Percentiles rank a stretch among this genome's conserved stretches.
Evolutionary conservation across 2,797 vertebrate genomes (phyloP).

Genomic region (Erpetoichthys calabaricus): DNA sequence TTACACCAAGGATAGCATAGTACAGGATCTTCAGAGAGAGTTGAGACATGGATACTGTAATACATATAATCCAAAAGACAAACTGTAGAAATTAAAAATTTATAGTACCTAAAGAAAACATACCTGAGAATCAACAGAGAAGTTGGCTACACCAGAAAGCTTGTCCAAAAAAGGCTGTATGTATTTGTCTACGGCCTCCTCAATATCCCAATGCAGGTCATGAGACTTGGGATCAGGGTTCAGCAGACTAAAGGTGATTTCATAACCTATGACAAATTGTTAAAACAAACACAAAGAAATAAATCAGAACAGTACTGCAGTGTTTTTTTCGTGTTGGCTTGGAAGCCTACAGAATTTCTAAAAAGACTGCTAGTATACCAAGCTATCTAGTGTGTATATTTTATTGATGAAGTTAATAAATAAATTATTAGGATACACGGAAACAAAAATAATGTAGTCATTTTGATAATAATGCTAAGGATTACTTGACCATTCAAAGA

Average conservation of each 20-base stretch:
- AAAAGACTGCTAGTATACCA: no score
- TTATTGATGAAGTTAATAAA: no score
- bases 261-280: conserved; percentile 56
- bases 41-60: neutral
- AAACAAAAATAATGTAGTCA: no score
- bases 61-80: neutral
- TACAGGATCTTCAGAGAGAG: conserved; percentile 63
- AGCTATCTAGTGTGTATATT: no score
- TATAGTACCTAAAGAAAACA: neutral
- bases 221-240: conserved; percentile 90
- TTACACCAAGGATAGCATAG: conserved; percentile 79
- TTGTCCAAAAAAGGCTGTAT: conserved; percentile 77
- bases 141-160: conserved; percentile 70
- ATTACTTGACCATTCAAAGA: no score
- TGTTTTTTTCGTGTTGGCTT: no score
- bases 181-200: conserved; percentile 60
- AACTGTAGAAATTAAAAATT: neutral
- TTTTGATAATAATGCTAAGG: no score
- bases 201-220: conserved; percentile 75
- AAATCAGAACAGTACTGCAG: no score
- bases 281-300: no score
- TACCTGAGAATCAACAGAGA: conserved; percentile 93
- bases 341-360: no score
- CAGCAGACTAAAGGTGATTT: conserved; percentile 89
- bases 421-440: no score